A percentile compares a stretch with the other conserved stretches of the same genome.
Evolutionary conservation across 2,113 vertebrate species (phyloP).

Genomic region (Eira barbara): DNA sequence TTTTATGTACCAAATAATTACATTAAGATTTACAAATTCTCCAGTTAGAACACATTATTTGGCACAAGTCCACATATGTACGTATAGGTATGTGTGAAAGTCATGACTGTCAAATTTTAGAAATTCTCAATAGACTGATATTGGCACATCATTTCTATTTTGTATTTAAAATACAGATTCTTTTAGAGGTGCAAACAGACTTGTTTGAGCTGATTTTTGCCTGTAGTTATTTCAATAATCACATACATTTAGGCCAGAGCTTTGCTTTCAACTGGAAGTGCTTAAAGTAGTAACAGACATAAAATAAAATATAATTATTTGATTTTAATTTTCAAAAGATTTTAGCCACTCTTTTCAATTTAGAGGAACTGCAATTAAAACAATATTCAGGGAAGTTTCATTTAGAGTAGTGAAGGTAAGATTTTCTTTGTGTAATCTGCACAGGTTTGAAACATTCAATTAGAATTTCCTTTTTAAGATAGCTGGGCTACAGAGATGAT

Average conservation of each 20-base stretch:
- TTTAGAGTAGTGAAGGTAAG: neutral
- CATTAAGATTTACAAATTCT: neutral
- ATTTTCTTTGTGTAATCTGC: neutral
- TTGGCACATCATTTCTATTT: neutral
- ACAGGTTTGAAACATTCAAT: neutral
- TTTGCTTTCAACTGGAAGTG: conserved; percentile 54
- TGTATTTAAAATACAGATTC: neutral
- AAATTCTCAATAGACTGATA: neutral
- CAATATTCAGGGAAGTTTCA: conserved; percentile 25
- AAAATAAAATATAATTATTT: conserved; percentile 69
- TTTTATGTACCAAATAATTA: neutral
- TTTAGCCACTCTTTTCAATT: neutral
- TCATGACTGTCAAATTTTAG: conserved; percentile 31
- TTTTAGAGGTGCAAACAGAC: neutral
- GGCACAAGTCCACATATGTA: neutral
- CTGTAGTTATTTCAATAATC: conserved; percentile 54
- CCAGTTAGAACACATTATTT: neutral
- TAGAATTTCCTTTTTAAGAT: neutral
- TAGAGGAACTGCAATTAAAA: conserved; percentile 15
- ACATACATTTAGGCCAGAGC: conserved; percentile 49
- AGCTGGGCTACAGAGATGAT: neutral
- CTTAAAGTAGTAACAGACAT: conserved; percentile 51
- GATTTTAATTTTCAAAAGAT: conserved; percentile 59
- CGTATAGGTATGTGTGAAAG: neutral
- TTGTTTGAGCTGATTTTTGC: conserved; percentile 20